Percentiles rank a stretch among this genome's conserved stretches.
Conservation (phyloP, 2,888 invertebrate genomes). For the Meteorus cinctellus region DNA sequence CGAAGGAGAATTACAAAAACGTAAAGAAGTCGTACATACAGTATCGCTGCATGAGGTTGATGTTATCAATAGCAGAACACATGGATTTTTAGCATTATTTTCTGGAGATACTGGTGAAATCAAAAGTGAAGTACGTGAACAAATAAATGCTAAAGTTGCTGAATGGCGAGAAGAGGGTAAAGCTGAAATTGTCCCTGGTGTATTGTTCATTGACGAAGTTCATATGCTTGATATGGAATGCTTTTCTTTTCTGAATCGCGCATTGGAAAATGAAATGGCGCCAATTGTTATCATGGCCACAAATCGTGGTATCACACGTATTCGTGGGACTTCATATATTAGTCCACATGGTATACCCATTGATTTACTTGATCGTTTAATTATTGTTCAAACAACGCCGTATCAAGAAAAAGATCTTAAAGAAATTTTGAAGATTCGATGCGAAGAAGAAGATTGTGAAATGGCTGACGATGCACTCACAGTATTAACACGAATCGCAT, state of each 20-base stretch:
- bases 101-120: conserved; percentile 99
- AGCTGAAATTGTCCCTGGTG: conserved; percentile 98
- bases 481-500: conserved; percentile 93
- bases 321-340: conserved; percentile 93
- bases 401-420: conserved; percentile 92
- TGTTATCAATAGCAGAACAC: conserved; percentile 98
- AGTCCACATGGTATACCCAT: conserved; percentile 98
- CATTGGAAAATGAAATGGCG: conserved; percentile 96
- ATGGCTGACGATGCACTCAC: conserved; percentile 93
- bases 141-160: conserved; percentile 96
- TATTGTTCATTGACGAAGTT: conserved; percentile 96
- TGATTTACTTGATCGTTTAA: conserved; percentile 95
- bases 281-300: conserved; percentile 99
- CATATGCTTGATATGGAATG: conserved; percentile 99
- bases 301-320: conserved; percentile 95
- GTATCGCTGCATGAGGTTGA: conserved; percentile 99
- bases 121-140: conserved; percentile 96
- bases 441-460: conserved; percentile 98
- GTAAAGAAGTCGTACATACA: conserved; percentile 98
- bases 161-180: conserved; percentile 99
- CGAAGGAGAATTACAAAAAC: conserved; percentile 97
- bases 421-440: conserved; percentile 94
- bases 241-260: conserved; percentile 97
- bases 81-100: conserved; percentile 97
- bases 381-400: conserved; percentile 93